These are phyloP conservation scores for Agrilus planipennis DNA, from an alignment of 1,140 invertebrate species.

Conservation along the genomic window DNA sequence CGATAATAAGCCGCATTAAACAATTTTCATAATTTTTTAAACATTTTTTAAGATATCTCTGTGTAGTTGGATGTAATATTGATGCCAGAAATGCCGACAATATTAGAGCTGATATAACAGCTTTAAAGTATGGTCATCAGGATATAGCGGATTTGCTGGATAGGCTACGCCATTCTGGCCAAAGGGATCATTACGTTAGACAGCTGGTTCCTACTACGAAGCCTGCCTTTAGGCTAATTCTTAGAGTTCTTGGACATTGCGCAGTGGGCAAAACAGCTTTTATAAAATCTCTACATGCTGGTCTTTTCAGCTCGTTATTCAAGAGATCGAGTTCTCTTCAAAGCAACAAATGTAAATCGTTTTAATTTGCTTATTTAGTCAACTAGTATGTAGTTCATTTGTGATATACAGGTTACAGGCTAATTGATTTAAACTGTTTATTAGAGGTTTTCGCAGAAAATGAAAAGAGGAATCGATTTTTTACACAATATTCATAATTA, in stretches of 20 bases:
- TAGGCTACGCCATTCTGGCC: conserved; percentile 43
- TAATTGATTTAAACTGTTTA: too few relatives aligned
- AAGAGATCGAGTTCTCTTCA: conserved; percentile 38
- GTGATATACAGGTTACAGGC: too few relatives aligned
- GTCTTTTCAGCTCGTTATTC: conserved; percentile 54
- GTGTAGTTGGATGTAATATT: conserved; percentile 58
- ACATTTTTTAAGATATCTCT: conserved; percentile 44
- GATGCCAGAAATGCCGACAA: conserved; percentile 59
- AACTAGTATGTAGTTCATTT: too few relatives aligned
- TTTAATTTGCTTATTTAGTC: too few relatives aligned
- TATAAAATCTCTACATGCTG: conserved; percentile 57
- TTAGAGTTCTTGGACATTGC: conserved; percentile 67
- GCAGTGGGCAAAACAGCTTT: conserved; percentile 66
- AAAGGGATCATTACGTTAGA: conserved; percentile 51
- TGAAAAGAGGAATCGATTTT: too few relatives aligned
- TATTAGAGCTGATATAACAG: conserved; percentile 69
- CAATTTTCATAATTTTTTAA: conserved; percentile 5
- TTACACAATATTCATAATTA: too few relatives aligned
- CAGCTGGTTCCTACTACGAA: conserved; percentile 56
- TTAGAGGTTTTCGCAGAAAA: too few relatives aligned
- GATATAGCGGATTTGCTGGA: conserved; percentile 62
- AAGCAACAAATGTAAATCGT: conserved; percentile 32
- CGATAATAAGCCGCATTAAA: neutral
- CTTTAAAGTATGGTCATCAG: conserved; percentile 64
- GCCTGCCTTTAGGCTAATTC: conserved; percentile 54